Conservation (phyloP, 2,113 vertebrate species). For the Gambusia affinis region DNA sequence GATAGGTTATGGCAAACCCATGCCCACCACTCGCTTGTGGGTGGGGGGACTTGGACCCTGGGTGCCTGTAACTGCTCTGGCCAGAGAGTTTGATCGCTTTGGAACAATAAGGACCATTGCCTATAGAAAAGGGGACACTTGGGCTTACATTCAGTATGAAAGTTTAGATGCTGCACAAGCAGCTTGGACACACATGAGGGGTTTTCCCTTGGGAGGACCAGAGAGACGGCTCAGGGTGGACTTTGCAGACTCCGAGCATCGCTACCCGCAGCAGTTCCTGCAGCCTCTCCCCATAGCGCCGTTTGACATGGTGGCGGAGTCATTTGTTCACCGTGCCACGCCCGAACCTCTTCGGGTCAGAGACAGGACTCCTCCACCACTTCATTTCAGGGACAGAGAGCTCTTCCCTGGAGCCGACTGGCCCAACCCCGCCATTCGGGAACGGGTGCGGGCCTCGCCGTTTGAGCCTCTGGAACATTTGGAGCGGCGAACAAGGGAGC, state of each 20-base stretch:
- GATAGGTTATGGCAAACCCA: slow-evolving; percentile 97
- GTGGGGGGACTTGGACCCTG: slow-evolving; percentile 95
- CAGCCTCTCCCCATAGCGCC: slow-evolving; percentile 92
- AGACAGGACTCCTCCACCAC: slow-evolving; percentile 91
- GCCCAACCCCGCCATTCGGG: slow-evolving; percentile 89
- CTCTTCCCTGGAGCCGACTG: slow-evolving; percentile 91
- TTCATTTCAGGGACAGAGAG: slow-evolving; percentile 94
- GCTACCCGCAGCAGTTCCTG: slow-evolving; percentile 91
- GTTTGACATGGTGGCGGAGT: slow-evolving; percentile 93
- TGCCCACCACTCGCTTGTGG: slow-evolving; percentile 94
- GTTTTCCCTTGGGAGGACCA: slow-evolving; percentile 92
- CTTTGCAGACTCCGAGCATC: slow-evolving; percentile 95
- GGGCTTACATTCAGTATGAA: slow-evolving; percentile 99
- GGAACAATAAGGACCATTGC: slow-evolving; percentile 98
- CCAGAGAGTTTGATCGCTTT: slow-evolving; percentile 97
- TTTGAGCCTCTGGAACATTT: slow-evolving; percentile 93
- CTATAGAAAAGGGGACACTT: slow-evolving; percentile 95
- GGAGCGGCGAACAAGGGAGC: slow-evolving; percentile 86
- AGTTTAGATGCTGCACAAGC: slow-evolving; percentile 97
- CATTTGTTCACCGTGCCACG: slow-evolving; percentile 91
- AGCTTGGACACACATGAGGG: slow-evolving; percentile 94
- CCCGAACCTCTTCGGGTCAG: slow-evolving; percentile 89
- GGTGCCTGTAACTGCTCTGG: slow-evolving; percentile 92
- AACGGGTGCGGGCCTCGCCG: slow-evolving; percentile 84
- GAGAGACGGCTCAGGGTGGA: slow-evolving; percentile 94